Evolutionary conservation across 2,113 vertebrate genomes (phyloP), one percentile per base, ranked within the genome.

Genomic region (rabbit (Oryctolagus cuniculus)): DNA sequence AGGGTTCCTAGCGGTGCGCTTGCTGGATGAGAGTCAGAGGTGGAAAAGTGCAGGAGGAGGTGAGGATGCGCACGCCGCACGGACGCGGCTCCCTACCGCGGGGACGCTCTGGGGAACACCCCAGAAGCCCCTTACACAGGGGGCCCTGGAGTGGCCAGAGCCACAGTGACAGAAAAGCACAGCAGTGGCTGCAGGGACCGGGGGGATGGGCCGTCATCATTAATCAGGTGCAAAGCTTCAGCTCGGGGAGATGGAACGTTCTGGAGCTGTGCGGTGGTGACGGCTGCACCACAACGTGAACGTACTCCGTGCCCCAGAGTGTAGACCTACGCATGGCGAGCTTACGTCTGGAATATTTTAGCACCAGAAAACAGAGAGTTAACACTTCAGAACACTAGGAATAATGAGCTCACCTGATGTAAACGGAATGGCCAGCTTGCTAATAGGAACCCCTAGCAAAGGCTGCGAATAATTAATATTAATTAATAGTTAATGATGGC

Each of bases 51-150:
- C 49, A 79, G 53, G 24, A 55, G 69, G 58, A 89, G 66, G 66
- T 12, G 25, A 77, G n/a, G 29, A n/a, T 21, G 89, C 90, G 53
- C 70, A 36, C 72, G 85, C 79, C 94, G 53, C 38, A 88, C 69
- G 90, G 82, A 79, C 93, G 79, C 82, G 55, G 70, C 85, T 70
- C 11, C 4, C 58, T 31, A 31, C 34, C 11, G n/a, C 38, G 1
- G 2, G 1, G 51, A 38, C 0, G n/a, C 55, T 27, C 36, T 25
- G 34, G 44, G 87, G 89, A 75, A 83, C 34, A 66, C 94, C 15
- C 79, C 96, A 89, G 90, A 63, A 12, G 61, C 61, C 74, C 31
- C 58, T 61, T 51, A 34, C 1, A 24, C 1, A n/a, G 12, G 0
- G 0, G 31, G 24, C 66, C 86, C 64, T 36, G 24, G 36, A 70